These are phyloP conservation scores for Cisticola juncidis DNA, from an alignment of 2,113 vertebrate species.

Conservation along the genomic window DNA sequence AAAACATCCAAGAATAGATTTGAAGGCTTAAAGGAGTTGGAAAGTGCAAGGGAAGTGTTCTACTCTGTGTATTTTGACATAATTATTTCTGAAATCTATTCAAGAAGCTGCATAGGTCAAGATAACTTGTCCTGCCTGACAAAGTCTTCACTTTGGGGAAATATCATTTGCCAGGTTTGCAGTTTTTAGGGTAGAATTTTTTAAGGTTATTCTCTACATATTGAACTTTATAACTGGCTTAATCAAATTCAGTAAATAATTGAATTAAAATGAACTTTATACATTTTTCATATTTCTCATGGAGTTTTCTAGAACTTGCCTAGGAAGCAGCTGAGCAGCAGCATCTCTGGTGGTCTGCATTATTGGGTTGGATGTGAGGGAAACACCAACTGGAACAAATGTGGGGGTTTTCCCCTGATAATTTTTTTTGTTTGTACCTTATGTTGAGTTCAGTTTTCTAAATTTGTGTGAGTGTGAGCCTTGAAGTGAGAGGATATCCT, in stretches of 20 bases:
- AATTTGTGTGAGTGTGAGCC: background rate
- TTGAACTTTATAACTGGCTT: background rate
- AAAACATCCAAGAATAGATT: background rate
- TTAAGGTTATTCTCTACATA: background rate
- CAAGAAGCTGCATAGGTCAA: background rate
- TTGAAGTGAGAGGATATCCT: background rate
- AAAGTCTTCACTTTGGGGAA: background rate
- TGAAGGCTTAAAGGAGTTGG: background rate
- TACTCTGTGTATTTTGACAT: background rate
- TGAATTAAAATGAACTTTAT: background rate
- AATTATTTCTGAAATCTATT: conserved; percentile 14
- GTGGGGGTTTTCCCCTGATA: accelerated
- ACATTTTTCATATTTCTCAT: background rate
- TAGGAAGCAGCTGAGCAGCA: background rate
- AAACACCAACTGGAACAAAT: background rate
- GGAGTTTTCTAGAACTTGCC: background rate
- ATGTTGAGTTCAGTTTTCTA: background rate
- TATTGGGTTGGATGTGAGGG: background rate
- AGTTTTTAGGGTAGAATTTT: background rate
- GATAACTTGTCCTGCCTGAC: background rate
- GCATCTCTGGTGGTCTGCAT: background rate
- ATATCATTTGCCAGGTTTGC: background rate
- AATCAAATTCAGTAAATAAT: background rate
- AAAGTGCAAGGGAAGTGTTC: background rate
- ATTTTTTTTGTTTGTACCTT: background rate